Evolutionary conservation across 2,888 invertebrate genomes (phyloP).

Genomic region (Sipunculus nudus): DNA sequence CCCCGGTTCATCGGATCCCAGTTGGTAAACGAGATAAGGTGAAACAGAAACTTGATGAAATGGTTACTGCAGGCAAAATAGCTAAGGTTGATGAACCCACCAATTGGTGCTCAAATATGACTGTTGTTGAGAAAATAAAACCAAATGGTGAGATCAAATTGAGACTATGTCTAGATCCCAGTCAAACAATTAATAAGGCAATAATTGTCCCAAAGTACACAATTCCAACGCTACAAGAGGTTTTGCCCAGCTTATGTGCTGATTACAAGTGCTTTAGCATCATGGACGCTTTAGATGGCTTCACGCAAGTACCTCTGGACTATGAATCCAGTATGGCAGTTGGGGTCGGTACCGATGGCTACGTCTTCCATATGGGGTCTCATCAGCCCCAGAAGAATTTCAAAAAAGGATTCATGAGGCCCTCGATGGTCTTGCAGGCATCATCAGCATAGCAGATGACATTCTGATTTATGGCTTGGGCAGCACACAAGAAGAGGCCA

Average conservation of each 20-base stretch:
- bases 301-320: constrained; percentile 11
- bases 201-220: constrained; percentile 6
- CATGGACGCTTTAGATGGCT: constrained; percentile 9
- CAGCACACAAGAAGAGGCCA: constrained; percentile 12
- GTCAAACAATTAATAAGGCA: constrained; percentile 17
- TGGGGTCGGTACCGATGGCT: constrained; percentile 11
- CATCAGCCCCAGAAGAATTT: constrained; percentile 19
- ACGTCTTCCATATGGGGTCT: constrained; percentile 11
- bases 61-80: neutral
- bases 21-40: neutral
- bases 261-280: constrained; percentile 4
- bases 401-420: constrained; percentile 9
- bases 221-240: constrained; percentile 10
- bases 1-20: constrained; percentile 2
- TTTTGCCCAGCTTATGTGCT: neutral
- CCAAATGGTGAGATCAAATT: constrained; percentile 11
- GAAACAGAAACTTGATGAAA: neutral
- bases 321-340: neutral
- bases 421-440: constrained; percentile 1
- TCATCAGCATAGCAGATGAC: constrained; percentile 12
- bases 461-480: constrained; percentile 12
- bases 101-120: constrained; percentile 10
- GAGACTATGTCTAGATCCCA: constrained; percentile 17
- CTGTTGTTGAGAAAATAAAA: neutral
- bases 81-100: constrained; percentile 1